Evolutionary conservation across 2,888 invertebrate genomes (phyloP), one percentile per base, ranked within the genome.

Genomic region (Andrena trimmerana): DNA sequence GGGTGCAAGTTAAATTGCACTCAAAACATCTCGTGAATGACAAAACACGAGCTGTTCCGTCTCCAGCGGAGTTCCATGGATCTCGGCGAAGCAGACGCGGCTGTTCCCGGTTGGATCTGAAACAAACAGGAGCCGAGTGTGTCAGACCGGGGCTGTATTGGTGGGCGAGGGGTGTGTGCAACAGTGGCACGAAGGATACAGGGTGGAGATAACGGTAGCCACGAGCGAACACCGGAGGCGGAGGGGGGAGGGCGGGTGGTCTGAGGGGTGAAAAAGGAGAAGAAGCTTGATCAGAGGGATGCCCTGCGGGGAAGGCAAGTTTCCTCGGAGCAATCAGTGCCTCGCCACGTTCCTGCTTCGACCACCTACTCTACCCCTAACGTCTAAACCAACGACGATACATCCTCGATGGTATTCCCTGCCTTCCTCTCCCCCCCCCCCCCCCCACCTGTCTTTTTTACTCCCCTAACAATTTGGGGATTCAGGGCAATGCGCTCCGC

Each of bases 1-100:
- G 36, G n/a, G 42, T 67, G 69, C 86, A 83, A 89, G 82, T 88
- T 88, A 84, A 88, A 89, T 85, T 89, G 74, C 86, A 74, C 88
- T 88, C 87, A 78, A 84, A 88, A 86, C 83, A 87, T 87, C 83
- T 78, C 42, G 24, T 81, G 88, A 87, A 87, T 84, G 77, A 79
- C 76, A 77, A 78, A 84, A 83, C 76, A 66, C 68, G 52, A 50
- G 27, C 52, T 3, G 20, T 36, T 29, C 27, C 29, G 63, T 24
- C 31, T 68, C 71, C 57, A 10, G 4, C 80, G 42, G 20, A 16
- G 24, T 73, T 59, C 31, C 52, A 10, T 42, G 6, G 29, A 66
- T 33, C 60, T 24, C n/a, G 13, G 50, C 8, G 36, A 59, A 62
- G 66, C 63, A 69, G 42, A 50, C 65, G 62, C 31, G 57, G 69